phyloP scores from a whole-genome alignment of 2,888 invertebrate genomes.

The Didymodactylos carnosus region DNA sequence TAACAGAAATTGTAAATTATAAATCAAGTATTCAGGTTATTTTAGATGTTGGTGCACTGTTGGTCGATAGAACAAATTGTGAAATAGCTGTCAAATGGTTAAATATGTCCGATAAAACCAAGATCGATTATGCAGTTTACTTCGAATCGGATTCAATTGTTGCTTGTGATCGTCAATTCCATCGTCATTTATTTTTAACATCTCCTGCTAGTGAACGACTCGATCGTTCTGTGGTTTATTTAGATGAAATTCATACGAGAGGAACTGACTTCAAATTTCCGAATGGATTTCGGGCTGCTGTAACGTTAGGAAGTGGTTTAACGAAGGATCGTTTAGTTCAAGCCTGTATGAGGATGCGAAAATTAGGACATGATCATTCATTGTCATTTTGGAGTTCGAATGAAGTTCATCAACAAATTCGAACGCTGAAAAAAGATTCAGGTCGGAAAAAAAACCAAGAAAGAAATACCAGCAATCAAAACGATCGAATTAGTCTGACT shows the following conservation, averaged over 20 bases:
- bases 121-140: not conserved
- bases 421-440: not conserved
- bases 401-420: not conserved
- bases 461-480: too few species aligned
- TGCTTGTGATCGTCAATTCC: not conserved
- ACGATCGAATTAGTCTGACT: not conserved
- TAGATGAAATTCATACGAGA: not conserved
- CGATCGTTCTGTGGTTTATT: not conserved
- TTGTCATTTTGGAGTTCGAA: not conserved
- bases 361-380: not conserved
- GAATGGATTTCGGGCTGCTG: not conserved
- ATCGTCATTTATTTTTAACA: not conserved
- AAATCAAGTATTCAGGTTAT: not conserved
- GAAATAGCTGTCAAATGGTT: not conserved
- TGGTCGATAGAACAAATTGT: not conserved
- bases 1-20: not conserved
- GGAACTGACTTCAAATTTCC: not conserved
- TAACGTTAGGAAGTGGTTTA: not conserved
- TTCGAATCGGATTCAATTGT: not conserved
- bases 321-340: not conserved
- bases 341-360: not conserved
- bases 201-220: not conserved
- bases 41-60: not conserved
- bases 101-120: not conserved
- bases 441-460: too few species aligned